phyloP scores from a whole-genome alignment of 2,797 vertebrate species.

The Helarctos malayanus region DNA sequence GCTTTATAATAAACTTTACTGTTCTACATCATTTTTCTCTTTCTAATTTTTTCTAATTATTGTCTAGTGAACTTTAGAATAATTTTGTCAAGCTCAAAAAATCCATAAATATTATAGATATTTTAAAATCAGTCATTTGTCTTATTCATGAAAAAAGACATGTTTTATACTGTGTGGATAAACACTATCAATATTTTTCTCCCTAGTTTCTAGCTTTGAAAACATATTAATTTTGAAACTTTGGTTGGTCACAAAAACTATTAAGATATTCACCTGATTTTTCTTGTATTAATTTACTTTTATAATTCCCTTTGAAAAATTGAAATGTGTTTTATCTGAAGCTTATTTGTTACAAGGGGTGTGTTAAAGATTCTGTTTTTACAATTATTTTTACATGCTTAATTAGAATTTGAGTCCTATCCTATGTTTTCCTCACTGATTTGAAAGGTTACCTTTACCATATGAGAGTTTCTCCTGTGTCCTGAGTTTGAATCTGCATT shows the following conservation, averaged over 20 bases:
- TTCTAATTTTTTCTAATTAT: not conserved
- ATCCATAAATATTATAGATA: not conserved
- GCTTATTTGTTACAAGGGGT: not conserved
- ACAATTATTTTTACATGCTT: not conserved
- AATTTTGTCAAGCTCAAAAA: not conserved
- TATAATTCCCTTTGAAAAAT: not conserved
- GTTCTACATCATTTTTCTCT: not conserved
- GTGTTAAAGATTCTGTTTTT: not conserved
- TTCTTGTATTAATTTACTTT: not conserved
- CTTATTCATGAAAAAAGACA: not conserved
- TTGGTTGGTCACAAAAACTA: not conserved
- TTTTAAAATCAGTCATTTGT: conserved; percentile 26
- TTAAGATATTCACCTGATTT: not conserved
- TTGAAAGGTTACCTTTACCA: not conserved
- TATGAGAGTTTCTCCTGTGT: not conserved
- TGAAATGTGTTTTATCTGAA: not conserved
- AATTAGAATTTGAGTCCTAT: not conserved
- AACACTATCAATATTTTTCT: not conserved
- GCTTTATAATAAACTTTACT: not conserved
- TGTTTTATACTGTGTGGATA: not conserved
- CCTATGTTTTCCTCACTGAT: not conserved
- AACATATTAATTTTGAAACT: not conserved
- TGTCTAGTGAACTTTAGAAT: not conserved
- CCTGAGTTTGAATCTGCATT: not conserved
- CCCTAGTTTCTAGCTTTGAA: not conserved